Evolutionary conservation across 2,797 vertebrate species (phyloP).

Genomic region (Falco novaeseelandiae): DNA sequence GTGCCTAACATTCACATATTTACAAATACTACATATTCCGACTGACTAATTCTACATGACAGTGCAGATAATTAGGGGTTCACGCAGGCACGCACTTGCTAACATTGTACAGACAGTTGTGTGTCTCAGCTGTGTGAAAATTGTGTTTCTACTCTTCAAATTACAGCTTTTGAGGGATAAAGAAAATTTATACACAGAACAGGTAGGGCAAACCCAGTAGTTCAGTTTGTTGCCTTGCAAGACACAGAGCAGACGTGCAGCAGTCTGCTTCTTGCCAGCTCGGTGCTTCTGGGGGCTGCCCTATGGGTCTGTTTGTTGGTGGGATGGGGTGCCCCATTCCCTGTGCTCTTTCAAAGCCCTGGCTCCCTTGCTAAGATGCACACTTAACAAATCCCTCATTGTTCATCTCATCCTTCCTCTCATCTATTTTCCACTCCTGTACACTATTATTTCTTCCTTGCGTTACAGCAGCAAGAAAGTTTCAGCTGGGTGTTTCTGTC

Average conservation of each 20-base stretch:
- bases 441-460: background rate
- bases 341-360: background rate
- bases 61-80: constrained; percentile 34
- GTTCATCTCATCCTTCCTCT: background rate
- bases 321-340: background rate
- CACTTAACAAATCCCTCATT: background rate
- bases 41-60: constrained; percentile 32
- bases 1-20: constrained; percentile 15
- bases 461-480: background rate
- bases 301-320: background rate
- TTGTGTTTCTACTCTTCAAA: background rate
- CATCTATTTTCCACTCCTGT: background rate
- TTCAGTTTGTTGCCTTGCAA: background rate
- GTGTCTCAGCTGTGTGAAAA: background rate
- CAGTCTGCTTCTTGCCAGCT: background rate
- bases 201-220: background rate
- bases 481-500: background rate
- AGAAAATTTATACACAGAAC: background rate
- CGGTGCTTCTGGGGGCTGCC: rapidly evolving
- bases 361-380: background rate
- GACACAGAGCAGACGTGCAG: background rate
- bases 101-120: background rate
- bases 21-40: background rate
- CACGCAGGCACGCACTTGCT: background rate
- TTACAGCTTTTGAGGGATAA: background rate